A percentile compares a stretch with the other conserved stretches of the same genome.
Evolutionary conservation across 2,888 invertebrate species (phyloP).

Genomic region (Hylaea fasciaria): DNA sequence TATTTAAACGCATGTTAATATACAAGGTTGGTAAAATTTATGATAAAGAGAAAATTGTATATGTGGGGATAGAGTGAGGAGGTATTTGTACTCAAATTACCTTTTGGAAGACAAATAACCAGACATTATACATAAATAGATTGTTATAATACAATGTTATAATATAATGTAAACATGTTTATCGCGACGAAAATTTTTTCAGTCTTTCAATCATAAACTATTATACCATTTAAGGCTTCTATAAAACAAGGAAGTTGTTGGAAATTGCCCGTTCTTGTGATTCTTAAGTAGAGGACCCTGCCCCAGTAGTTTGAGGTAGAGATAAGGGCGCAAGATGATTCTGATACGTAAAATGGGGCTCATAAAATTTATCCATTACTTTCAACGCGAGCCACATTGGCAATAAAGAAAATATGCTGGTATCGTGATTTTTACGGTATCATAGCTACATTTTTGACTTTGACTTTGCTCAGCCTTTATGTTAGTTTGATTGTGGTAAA

Average conservation of each 20-base stretch:
- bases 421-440: neutral
- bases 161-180: no score
- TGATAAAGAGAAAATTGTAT: neutral
- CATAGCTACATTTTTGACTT: no score
- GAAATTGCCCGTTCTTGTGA: slow-evolving; percentile 17
- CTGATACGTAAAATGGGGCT: slow-evolving; percentile 27
- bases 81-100: neutral
- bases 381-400: slow-evolving; percentile 25
- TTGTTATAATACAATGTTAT: no score
- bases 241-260: slow-evolving; percentile 1
- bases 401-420: slow-evolving; percentile 19
- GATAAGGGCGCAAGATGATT: slow-evolving; percentile 29
- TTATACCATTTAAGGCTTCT: slow-evolving; percentile 3
- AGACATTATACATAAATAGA: no score
- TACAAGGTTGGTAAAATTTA: neutral
- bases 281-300: slow-evolving; percentile 12
- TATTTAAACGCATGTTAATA: slow-evolving; percentile 8
- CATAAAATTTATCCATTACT: slow-evolving; percentile 32
- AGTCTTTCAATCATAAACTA: neutral
- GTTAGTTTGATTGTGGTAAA: no score
- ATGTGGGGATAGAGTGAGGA: neutral
- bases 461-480: no score
- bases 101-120: no score
- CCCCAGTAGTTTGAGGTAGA: slow-evolving; percentile 30
- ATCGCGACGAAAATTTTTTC: no score